Conservation (phyloP, 2,113 vertebrate species). For the Phrynosoma platyrhinos region DNA sequence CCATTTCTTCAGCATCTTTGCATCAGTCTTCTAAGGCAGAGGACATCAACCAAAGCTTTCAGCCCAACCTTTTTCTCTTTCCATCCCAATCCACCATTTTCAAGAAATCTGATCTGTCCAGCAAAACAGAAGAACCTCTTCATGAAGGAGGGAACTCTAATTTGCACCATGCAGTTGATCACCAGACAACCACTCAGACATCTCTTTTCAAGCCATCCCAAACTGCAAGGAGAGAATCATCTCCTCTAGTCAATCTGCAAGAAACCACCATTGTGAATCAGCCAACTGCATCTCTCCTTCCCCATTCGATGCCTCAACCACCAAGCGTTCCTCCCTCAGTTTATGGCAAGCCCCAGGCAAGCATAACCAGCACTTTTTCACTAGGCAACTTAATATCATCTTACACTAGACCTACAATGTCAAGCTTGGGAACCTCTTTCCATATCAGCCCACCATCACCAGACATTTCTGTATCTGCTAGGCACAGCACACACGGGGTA, state of each 20-base stretch:
- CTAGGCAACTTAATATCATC: background rate
- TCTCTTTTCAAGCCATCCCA: background rate
- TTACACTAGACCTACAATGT: background rate
- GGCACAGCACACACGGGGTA: too few relatives aligned
- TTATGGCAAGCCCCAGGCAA: background rate
- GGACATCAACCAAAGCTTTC: background rate
- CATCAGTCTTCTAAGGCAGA: background rate
- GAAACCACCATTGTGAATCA: background rate
- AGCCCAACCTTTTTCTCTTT: background rate
- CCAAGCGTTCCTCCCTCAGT: too few relatives aligned
- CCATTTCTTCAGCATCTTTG: background rate
- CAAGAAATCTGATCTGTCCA: background rate
- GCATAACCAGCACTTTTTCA: background rate
- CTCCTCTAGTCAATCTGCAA: background rate
- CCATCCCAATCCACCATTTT: background rate
- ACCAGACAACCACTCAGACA: background rate
- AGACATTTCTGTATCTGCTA: background rate
- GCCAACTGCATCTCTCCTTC: background rate
- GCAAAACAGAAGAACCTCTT: background rate
- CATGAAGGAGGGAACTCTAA: background rate
- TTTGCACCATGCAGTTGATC: background rate
- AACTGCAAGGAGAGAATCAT: background rate
- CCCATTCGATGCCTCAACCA: background rate
- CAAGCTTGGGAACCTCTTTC: background rate
- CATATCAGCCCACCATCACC: too few relatives aligned